Conservation (phyloP, 2,797 vertebrate genomes). For the Schizopygopsis malacanthus region DNA sequence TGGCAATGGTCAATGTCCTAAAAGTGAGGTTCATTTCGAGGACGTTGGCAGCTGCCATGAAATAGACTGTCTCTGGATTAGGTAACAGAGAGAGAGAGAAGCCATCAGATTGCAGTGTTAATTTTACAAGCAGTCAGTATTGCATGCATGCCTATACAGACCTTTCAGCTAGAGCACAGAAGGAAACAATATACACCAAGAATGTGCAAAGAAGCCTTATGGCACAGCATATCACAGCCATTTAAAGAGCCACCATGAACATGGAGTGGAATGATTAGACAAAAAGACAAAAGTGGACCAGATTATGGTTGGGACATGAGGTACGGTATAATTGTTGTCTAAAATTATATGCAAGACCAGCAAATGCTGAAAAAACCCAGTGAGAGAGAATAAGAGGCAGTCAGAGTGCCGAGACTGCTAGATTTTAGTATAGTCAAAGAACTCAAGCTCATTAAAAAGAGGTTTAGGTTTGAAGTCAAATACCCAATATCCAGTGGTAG, state of each 20-base stretch:
- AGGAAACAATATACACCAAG: conserved; percentile 6
- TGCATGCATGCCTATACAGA: conserved; percentile 39
- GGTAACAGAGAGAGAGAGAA: conserved; percentile 62
- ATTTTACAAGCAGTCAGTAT: conserved; percentile 35
- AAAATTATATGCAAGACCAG: conserved; percentile 28
- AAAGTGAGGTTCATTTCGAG: not conserved
- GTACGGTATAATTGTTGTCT: not conserved
- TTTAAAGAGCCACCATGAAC: conserved; percentile 14
- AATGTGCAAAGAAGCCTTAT: conserved; percentile 38
- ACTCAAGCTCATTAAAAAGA: conserved; percentile 42
- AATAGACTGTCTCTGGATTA: conserved; percentile 17
- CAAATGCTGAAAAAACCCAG: conserved; percentile 1
- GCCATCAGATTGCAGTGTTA: conserved; percentile 35
- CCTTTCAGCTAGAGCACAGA: conserved; percentile 47
- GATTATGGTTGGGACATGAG: not conserved
- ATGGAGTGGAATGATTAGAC: conserved; percentile 24
- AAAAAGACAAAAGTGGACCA: not conserved
- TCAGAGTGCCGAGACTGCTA: not conserved
- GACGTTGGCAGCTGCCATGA: not conserved
- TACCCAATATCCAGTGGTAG: conserved; percentile 78
- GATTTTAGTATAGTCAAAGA: conserved; percentile 57
- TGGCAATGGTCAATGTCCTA: not conserved
- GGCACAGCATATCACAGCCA: conserved; percentile 41
- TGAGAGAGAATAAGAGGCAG: not conserved
- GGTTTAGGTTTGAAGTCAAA: conserved; percentile 54